phyloP scores from a whole-genome alignment of 2,888 invertebrate genomes.

The Apodemia hepburni region DNA sequence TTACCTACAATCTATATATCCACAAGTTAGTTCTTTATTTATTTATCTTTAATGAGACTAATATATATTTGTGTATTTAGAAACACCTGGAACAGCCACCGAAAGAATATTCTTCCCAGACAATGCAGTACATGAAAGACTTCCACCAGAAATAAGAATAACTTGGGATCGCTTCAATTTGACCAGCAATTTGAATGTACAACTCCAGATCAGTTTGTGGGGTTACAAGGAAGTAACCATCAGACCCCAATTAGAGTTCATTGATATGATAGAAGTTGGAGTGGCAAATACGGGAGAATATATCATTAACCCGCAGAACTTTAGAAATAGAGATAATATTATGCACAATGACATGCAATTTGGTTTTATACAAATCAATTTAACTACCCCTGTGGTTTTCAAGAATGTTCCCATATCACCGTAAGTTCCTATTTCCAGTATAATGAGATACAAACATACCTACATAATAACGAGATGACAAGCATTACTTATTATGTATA shows the following conservation, averaged over 20 bases:
- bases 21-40: too few species aligned
- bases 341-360: constrained; percentile 88
- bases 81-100: constrained; percentile 93
- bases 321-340: constrained; percentile 84
- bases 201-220: constrained; percentile 91
- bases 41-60: too few species aligned
- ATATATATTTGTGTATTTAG: constrained; percentile 55
- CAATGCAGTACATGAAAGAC: constrained; percentile 85
- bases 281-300: constrained; percentile 85
- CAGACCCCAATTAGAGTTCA: constrained; percentile 89
- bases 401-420: constrained; percentile 84
- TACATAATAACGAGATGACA: too few species aligned
- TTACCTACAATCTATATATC: too few species aligned
- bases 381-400: constrained; percentile 87
- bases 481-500: too few species aligned
- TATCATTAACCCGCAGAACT: constrained; percentile 86
- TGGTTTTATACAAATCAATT: constrained; percentile 92
- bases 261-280: constrained; percentile 85
- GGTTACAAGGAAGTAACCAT: constrained; percentile 94
- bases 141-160: constrained; percentile 87
- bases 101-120: constrained; percentile 92
- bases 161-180: constrained; percentile 93
- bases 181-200: constrained; percentile 88
- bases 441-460: too few species aligned
- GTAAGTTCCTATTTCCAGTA: constrained; percentile 74